A percentile compares a stretch with the other conserved stretches of the same genome.
Conservation (phyloP, 1,140 invertebrate species). For the Panagrolaimus sp. region DNA sequence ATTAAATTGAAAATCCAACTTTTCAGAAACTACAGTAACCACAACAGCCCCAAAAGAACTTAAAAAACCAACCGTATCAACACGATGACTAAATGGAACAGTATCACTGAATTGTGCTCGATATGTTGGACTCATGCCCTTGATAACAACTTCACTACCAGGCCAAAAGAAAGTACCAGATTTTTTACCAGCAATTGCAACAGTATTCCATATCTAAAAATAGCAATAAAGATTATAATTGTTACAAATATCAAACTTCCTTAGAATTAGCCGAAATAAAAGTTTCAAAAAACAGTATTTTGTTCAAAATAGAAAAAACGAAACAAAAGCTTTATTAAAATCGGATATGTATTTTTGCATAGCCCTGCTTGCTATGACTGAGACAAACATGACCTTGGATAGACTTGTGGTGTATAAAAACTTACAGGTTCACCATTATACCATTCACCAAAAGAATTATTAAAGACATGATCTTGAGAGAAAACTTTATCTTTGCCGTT, state of each 20-base stretch:
- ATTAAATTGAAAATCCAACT: too few relatives aligned
- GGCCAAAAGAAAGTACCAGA: constrained; percentile 46
- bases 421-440: constrained; percentile 34
- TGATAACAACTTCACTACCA: constrained; percentile 34
- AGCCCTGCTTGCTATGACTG: too few relatives aligned
- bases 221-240: too few relatives aligned
- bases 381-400: too few relatives aligned
- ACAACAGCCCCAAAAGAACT: neutral
- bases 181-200: neutral
- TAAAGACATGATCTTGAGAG: neutral
- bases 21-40: too few relatives aligned
- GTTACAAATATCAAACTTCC: too few relatives aligned
- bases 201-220: constrained; percentile 39
- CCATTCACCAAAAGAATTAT: constrained; percentile 17
- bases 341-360: too few relatives aligned
- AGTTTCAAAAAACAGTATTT: too few relatives aligned
- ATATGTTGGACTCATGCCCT: constrained; percentile 38
- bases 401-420: neutral
- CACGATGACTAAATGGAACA: neutral
- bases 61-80: neutral
- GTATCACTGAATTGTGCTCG: neutral
- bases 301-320: too few relatives aligned
- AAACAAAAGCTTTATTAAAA: too few relatives aligned
- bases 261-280: too few relatives aligned
- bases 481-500: neutral